Evolutionary conservation across 2,113 vertebrate species (phyloP), one percentile per base, ranked within the genome.

Genomic region (Amazona vittata): DNA sequence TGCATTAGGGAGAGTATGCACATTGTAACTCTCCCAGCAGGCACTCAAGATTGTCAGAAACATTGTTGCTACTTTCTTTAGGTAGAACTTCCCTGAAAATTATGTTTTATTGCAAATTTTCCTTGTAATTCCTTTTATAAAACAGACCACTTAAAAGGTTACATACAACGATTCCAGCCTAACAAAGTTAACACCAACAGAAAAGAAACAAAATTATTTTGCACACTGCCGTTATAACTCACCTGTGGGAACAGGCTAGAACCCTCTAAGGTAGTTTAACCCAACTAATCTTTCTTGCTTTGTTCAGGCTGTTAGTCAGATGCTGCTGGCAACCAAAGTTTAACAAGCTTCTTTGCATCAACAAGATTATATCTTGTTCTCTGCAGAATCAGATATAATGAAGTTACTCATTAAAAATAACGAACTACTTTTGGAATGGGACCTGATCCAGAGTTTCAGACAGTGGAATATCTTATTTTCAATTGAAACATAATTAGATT

Each of bases 351-450:
- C 77, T 96, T 52, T 94, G 64, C 83, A 95, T 89, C 22, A 7
- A 93, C 47, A 94, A 74, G 97, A 96, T 98, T 95, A 97, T 43
- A 46, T 80, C 91, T 84, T 52, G 15, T 46, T 94, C 93, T 98
- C 59, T 71, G 53, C 53, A 97, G 93, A 98, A 97, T 94, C 88
- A 95, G 94, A 97, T 97, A 96, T 97, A 97, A 97, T 97, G 83
- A 94, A 98, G 95, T 97, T 97, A 53, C 93, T 98, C 97, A 97
- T 98, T 98, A 98, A 98, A 98, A 98, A 98, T 98, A 98, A 98
- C 95, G 96, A 98, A 94, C 94, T 94, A 80, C 69, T 79, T 97
- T 95, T 96, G 74, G 97, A 98, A 98, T 96, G 90, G 98, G 88
- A 83, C 83, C 94, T 97, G 95, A 98, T 98, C 95, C 98, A 97